These are phyloP conservation scores for Mormyrus hasselquistii DNA, from an alignment of 2,797 vertebrate genomes.

Conservation along the genomic window DNA sequence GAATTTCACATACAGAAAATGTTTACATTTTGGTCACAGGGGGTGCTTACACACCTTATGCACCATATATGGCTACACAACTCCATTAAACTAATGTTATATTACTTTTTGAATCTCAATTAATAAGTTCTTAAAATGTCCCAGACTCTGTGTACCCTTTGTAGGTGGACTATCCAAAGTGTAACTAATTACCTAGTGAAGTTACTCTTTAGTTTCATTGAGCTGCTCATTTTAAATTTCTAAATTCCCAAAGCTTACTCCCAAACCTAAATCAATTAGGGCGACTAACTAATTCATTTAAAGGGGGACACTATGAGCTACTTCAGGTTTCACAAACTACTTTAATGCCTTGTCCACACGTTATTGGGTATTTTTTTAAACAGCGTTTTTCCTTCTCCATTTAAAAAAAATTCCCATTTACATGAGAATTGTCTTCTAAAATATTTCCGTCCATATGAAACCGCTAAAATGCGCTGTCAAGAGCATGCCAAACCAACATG, in stretches of 20 bases:
- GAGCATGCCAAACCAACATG: no score
- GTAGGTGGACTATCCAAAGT: slow-evolving; percentile 21
- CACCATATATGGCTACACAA: not conserved
- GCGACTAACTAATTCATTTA: not conserved
- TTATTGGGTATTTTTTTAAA: no score
- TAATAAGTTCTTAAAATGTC: not conserved
- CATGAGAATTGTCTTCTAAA: no score
- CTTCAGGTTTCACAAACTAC: not conserved
- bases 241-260: not conserved
- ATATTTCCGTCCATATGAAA: no score
- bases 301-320: not conserved
- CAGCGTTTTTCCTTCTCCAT: no score
- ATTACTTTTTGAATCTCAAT: not conserved
- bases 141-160: not conserved
- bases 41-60: not conserved
- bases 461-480: no score
- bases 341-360: not conserved
- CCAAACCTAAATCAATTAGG: not conserved
- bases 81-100: not conserved
- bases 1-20: not conserved
- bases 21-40: not conserved
- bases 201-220: not conserved
- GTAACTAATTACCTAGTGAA: slow-evolving; percentile 1
- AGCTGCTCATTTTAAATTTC: not conserved
- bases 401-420: no score